A percentile compares a stretch with the other conserved stretches of the same genome.
These are phyloP conservation scores for Tokudaia muenninki DNA, from an alignment of 2,797 vertebrate genomes.

Conservation along the genomic window DNA sequence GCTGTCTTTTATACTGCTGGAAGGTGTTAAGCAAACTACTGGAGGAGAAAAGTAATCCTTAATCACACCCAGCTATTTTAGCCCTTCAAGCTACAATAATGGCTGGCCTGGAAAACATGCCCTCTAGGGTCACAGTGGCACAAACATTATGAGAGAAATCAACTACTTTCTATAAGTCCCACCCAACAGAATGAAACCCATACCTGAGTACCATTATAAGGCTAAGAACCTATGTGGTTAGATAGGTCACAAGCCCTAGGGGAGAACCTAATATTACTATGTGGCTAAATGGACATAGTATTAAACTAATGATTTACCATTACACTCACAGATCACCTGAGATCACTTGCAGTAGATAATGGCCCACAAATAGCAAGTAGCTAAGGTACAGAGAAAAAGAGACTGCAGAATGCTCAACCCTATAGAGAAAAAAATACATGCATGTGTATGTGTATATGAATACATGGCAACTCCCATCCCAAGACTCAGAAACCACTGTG, in stretches of 20 bases:
- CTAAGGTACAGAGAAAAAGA: background rate
- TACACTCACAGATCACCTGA: background rate
- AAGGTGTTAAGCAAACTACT: background rate
- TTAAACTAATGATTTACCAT: background rate
- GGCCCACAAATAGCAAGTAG: background rate
- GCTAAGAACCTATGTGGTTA: background rate
- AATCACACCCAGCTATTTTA: background rate
- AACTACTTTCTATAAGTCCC: background rate
- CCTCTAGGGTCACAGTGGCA: background rate
- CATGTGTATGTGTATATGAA: background rate
- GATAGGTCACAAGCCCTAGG: background rate
- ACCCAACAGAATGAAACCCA: background rate
- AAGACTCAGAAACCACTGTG: background rate
- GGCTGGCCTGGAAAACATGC: background rate
- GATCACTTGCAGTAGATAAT: background rate
- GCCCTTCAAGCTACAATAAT: background rate
- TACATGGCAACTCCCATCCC: background rate
- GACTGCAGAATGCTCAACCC: background rate
- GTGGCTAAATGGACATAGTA: background rate
- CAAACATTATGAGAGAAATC: background rate
- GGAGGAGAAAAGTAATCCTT: background rate
- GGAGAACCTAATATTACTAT: background rate
- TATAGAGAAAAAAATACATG: background rate
- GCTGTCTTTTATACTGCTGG: background rate
- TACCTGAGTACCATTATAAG: background rate